Evolutionary conservation across 2,797 vertebrate genomes (phyloP).

Genomic region (Crax fasciolata): DNA sequence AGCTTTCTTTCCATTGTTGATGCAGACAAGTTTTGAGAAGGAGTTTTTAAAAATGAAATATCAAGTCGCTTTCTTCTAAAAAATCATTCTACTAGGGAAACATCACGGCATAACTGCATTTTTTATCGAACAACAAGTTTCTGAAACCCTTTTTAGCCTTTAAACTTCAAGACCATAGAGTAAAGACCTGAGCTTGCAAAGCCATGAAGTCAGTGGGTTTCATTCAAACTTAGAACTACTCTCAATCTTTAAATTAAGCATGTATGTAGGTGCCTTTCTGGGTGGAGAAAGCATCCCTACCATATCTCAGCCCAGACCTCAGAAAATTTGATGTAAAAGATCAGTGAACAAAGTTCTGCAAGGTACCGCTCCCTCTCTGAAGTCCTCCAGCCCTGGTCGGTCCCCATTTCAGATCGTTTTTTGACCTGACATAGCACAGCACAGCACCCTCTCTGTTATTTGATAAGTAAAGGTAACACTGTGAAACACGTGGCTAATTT

Average conservation of each 20-base stretch:
- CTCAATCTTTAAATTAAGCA: background rate
- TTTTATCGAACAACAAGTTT: background rate
- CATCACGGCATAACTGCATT: background rate
- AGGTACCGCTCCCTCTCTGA: background rate
- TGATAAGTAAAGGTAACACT: slow-evolving; percentile 22
- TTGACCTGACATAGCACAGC: background rate
- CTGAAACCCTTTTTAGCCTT: background rate
- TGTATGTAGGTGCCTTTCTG: background rate
- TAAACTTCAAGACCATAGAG: background rate
- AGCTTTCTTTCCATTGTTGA: background rate
- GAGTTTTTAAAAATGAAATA: background rate
- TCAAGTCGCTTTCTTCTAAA: background rate
- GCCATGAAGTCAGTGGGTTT: background rate
- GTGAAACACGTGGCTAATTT: slow-evolving; percentile 67
- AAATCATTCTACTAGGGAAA: background rate
- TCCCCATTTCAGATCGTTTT: background rate
- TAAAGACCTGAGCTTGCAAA: background rate
- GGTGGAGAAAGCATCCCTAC: accelerated
- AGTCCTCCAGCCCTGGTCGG: background rate
- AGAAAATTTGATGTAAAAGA: background rate
- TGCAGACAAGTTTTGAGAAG: background rate
- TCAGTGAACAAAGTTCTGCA: background rate
- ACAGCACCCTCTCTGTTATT: slow-evolving; percentile 51
- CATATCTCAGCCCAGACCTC: background rate
- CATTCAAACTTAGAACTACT: background rate